Evolutionary conservation across 2,888 invertebrate genomes (phyloP).

Genomic region (Drosophila leonis): DNA sequence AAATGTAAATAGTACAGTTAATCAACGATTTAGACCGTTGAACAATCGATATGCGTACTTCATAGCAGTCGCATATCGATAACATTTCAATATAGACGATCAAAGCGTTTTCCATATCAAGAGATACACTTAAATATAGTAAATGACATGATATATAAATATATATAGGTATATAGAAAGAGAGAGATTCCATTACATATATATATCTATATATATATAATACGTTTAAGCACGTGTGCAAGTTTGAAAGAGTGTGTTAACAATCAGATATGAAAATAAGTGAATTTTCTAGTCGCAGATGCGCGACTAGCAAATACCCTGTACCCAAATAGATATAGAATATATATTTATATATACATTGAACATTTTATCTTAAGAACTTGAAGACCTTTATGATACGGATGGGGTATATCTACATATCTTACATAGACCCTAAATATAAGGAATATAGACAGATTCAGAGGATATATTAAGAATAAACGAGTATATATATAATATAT

Average conservation of each 20-base stretch:
- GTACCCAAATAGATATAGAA: conserved; percentile 3
- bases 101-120: conserved; percentile 39
- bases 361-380: background rate
- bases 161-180: conserved; percentile 4
- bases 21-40: conserved; percentile 30
- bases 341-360: background rate
- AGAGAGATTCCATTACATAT: background rate
- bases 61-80: conserved; percentile 6
- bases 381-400: background rate
- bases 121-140: conserved; percentile 31
- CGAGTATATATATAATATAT: background rate
- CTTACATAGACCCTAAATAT: background rate
- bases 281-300: conserved; percentile 1
- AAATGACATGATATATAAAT: conserved; percentile 18
- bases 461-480: background rate
- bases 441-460: background rate
- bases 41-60: conserved; percentile 18
- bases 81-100: conserved; percentile 34
- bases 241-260: conserved; percentile 9
- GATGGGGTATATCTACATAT: background rate
- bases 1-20: conserved; percentile 10
- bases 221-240: conserved; percentile 10
- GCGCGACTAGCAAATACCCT: conserved; percentile 16
- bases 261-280: conserved; percentile 5
- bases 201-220: conserved; percentile 17